Evolutionary conservation across 2,113 vertebrate genomes (phyloP), one percentile per base, ranked within the genome.

Genomic region (Zapornia atra): DNA sequence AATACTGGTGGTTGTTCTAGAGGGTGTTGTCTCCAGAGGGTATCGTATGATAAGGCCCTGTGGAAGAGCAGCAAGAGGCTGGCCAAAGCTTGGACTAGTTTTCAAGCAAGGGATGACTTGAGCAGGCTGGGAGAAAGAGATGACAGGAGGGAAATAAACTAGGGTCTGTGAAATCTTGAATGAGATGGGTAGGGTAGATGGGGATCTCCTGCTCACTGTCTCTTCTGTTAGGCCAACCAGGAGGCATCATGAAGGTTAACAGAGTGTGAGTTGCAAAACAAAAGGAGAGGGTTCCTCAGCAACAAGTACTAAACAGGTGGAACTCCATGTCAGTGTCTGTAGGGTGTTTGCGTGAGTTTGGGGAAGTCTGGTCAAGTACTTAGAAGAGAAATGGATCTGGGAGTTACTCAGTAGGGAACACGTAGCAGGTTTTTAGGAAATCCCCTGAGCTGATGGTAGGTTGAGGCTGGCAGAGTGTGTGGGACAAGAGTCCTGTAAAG

Each of bases 401-500:
- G 14, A 7, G 15, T 83, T 90, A n/a, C 53, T 86, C 25, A 81
- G 28, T 5, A 31, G 64, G 71, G 28, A 54, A 78, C 78, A 28
- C 10, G 6, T 34, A 36, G 0, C 11, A 31, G 24, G 6, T 38
- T 42, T 77, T 75, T 70, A 78, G 68, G 60, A 70, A 50, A 15
- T 70, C 24, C 31, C 77, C 12, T 65, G 50, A 77, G 36, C 26
- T 80, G 48, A 15, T 86, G 76, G 9, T 42, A 53, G 46, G 8
- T 16, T 6, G 28, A 78, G 16, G 17, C 40, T 95, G 57, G 28
- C 21, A 54, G 54, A 69, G 14, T 11, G 28, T 0, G 0, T 81
- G 31, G 57, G 28, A 31, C 36, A 66, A 53, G 26, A 0, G 0
- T 65, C 34, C 2, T 12, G 2, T 46, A 46, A 0, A 33, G 22